These are phyloP conservation scores for Balearica regulorum DNA, from an alignment of 2,797 vertebrate genomes.

Conservation along the genomic window DNA sequence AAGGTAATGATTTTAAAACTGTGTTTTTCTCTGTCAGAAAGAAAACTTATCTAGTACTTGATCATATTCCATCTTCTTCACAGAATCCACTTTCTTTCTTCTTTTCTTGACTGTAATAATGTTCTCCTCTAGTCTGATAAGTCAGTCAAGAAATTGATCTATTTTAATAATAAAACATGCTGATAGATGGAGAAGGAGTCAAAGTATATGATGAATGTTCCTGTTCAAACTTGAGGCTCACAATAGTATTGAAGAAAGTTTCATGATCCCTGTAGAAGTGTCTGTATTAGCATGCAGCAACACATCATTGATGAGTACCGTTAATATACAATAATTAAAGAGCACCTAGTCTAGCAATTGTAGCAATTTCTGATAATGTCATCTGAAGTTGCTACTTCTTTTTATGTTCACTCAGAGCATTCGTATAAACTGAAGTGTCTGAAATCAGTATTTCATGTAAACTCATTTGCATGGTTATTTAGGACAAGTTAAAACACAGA, in stretches of 20 bases:
- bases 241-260: background rate
- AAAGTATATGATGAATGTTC: background rate
- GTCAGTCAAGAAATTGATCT: background rate
- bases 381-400: background rate
- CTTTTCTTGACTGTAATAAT: background rate
- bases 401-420: background rate
- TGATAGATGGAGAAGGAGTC: background rate
- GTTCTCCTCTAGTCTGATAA: background rate
- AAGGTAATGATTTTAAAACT: background rate
- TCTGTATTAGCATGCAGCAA: background rate
- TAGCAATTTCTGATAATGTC: background rate
- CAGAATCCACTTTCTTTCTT: background rate
- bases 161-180: background rate
- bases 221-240: background rate
- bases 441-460: background rate
- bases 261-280: background rate
- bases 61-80: background rate
- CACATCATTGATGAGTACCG: background rate
- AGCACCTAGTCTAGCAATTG: background rate
- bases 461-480: background rate
- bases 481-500: background rate
- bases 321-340: background rate
- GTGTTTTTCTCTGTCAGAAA: background rate
- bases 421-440: background rate
- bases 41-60: background rate